Conservation (phyloP, 2,113 vertebrate genomes). For the Amblyopsis rosae region DNA sequence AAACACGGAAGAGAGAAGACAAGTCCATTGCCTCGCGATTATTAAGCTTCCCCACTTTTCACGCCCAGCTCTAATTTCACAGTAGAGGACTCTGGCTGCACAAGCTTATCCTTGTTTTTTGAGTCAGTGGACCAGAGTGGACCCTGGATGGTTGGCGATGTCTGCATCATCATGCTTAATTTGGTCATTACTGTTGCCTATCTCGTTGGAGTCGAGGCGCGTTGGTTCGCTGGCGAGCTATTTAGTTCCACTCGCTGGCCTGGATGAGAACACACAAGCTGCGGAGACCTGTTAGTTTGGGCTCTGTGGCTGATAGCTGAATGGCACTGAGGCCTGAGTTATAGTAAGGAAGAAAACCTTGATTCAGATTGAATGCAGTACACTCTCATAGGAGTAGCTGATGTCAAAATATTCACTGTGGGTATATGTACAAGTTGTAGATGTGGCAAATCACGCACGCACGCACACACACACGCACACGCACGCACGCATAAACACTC, state of each 20-base stretch:
- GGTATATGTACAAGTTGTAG: neutral
- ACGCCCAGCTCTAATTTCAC: conserved; percentile 67
- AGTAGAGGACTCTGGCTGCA: conserved; percentile 35
- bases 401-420: conserved; percentile 11
- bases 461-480: conserved; percentile 10
- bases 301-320: conserved; percentile 36
- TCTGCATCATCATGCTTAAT: conserved; percentile 63
- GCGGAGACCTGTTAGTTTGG: conserved; percentile 42
- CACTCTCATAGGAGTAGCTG: neutral
- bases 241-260: conserved; percentile 73
- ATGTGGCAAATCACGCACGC: neutral
- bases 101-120: conserved; percentile 40
- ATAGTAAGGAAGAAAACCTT: conserved; percentile 1
- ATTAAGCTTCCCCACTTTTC: conserved; percentile 69
- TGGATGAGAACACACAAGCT: conserved; percentile 58
- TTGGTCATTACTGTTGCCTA: conserved; percentile 62
- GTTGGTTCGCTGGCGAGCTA: conserved; percentile 48
- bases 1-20: conserved; percentile 27
- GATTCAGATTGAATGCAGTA: conserved; percentile 7
- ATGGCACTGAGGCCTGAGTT: neutral
- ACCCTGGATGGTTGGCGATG: conserved; percentile 32
- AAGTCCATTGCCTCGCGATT: conserved; percentile 61
- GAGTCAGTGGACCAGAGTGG: conserved; percentile 65
- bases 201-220: conserved; percentile 39
- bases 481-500: conserved; percentile 1